Base-by-base conservation (phyloP, 2,113 vertebrate species). In the Acinonyx jubatus region DNA sequence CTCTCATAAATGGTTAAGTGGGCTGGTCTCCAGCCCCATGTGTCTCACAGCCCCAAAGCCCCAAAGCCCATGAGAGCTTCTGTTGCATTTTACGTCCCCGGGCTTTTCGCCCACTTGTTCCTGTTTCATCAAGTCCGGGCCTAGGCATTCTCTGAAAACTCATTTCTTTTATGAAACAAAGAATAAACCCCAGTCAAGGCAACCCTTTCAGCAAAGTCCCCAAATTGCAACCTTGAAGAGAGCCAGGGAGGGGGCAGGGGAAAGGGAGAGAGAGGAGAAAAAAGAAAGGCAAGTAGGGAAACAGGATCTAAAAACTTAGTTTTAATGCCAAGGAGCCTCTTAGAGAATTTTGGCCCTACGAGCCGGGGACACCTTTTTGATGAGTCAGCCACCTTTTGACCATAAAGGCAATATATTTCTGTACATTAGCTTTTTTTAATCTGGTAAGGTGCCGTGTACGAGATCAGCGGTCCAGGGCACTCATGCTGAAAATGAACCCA, bases 181-280 rank as follows among this genome's bases (percentile, higher is more conserved):
- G 7, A 93, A 92, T 33, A 29, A 92, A 41, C 5, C 4, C 61
- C 80, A 94, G 9, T 21, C 31, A 66, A 74, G 63, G 4, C 63
- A 93, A 55, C 3, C 25, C 52, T 93, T 97, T 85, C 52, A 33
- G 93, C 45, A 97, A 94, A 86, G 33, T 74, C 10, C n/a, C 48
- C 36, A 50, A 45, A 83, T 74, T 81, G 41, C 5, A 15, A 71
- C n/a, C 11, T 25, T 55, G 73, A 61, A 90, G 52, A 73, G 25
- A 87, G 71, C 33, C 11, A 11, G 25, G 61, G 91, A 36, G 7
- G n/a, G 1, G 71, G 8, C 23, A 76, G 23, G 61, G 48, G 69
- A 68, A 84, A 61, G 45, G 7, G 16, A 78, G 4, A 31, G 78
- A 57, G 10, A 50, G 57, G 41, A 65, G 33, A 23, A 38, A 61